Conservation (phyloP, 64 coral and sea anemone species). For the Hydrozoanthus tunicans region DNA sequence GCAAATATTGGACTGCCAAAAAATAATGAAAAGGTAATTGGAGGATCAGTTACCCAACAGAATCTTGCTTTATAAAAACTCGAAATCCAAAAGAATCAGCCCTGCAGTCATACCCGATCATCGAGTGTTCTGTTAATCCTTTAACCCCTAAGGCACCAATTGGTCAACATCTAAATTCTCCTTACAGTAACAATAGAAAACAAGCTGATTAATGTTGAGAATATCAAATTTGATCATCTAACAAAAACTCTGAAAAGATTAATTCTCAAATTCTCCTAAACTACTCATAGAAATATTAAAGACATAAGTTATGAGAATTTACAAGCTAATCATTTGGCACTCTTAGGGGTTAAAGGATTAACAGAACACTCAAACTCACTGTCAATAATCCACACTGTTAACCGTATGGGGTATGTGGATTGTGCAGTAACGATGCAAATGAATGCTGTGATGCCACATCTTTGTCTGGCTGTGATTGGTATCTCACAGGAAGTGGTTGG, state of each 20-base stretch:
- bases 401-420: constrained; percentile 12
- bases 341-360: neutral
- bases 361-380: constrained; percentile 7
- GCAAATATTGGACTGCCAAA: constrained; percentile 18
- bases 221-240: too few relatives aligned
- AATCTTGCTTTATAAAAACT: constrained; percentile 25
- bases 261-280: too few relatives aligned
- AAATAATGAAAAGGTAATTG: constrained; percentile 23
- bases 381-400: constrained; percentile 15
- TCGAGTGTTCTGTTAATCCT: neutral
- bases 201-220: too few relatives aligned
- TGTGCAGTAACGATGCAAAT: constrained; percentile 14
- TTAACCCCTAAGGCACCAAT: too few relatives aligned
- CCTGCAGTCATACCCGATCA: constrained; percentile 8
- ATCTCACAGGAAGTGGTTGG: constrained; percentile 4
- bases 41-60: constrained; percentile 15
- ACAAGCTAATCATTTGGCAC: too few relatives aligned
- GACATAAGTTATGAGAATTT: too few relatives aligned
- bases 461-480: constrained; percentile 14
- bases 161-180: too few relatives aligned
- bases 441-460: constrained; percentile 31
- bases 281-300: too few relatives aligned
- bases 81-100: constrained; percentile 17
- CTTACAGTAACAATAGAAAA: too few relatives aligned
- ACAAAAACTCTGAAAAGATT: too few relatives aligned